These are phyloP conservation scores for Cydia strobilella DNA, from an alignment of 1,140 invertebrate species.

Conservation along the genomic window DNA sequence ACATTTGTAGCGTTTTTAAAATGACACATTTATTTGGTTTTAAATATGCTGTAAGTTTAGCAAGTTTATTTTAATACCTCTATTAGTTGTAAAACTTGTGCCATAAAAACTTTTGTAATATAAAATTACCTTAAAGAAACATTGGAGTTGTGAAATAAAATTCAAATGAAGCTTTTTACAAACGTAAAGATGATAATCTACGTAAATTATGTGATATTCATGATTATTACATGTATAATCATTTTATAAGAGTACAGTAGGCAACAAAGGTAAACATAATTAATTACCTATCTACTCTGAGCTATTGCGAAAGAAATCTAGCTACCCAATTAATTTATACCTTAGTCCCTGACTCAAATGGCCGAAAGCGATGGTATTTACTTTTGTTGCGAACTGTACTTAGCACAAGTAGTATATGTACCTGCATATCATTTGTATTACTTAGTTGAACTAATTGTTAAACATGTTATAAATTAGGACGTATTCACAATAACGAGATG, in stretches of 20 bases:
- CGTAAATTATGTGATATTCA: conserved; percentile 75
- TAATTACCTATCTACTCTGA: no score
- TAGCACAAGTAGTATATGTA: conserved; percentile 71
- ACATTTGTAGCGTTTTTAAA: background rate
- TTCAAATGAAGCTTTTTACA: conserved; percentile 66
- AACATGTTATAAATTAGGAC: conserved; percentile 52
- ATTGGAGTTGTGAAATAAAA: conserved; percentile 73
- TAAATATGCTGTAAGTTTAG: background rate
- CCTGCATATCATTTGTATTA: conserved; percentile 75
- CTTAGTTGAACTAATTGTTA: conserved; percentile 52
- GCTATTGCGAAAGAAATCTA: no score
- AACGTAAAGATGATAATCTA: conserved; percentile 67
- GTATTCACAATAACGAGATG: conserved; percentile 40
- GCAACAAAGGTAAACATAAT: conserved; percentile 2
- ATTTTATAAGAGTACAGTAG: conserved; percentile 38
- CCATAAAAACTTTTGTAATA: conserved; percentile 64
- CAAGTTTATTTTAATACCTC: conserved; percentile 17
- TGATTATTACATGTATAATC: conserved; percentile 58
- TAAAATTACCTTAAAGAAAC: conserved; percentile 53
- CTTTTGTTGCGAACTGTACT: conserved; percentile 65
- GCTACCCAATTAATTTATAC: no score
- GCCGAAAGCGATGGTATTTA: background rate
- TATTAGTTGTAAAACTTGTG: conserved; percentile 62
- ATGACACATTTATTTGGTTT: no score
- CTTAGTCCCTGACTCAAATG: no score